Percentiles rank a stretch among this genome's conserved stretches.
These are phyloP conservation scores for Xanthia icteritia DNA, from an alignment of 2,888 invertebrate species.

Conservation along the genomic window DNA sequence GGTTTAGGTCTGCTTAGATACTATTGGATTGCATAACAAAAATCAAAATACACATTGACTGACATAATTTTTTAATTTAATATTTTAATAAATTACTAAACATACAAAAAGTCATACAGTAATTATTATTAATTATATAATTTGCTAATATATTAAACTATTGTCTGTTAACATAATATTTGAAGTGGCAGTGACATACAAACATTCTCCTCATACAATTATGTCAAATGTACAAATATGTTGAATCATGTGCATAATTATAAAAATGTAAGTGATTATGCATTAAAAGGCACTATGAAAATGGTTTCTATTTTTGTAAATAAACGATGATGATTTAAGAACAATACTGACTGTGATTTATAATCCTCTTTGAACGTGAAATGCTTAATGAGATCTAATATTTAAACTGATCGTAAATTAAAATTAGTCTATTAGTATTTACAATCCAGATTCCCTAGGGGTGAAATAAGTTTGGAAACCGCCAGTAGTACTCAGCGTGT, in stretches of 20 bases:
- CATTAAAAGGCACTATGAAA: slow-evolving; percentile 74
- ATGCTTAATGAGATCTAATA: slow-evolving; percentile 74
- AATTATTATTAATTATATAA: slow-evolving; percentile 59
- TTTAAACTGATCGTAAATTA: slow-evolving; percentile 60
- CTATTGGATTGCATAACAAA: slow-evolving; percentile 29
- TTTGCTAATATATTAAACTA: slow-evolving; percentile 60
- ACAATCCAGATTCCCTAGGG: slow-evolving; percentile 78
- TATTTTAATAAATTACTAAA: slow-evolving; percentile 67
- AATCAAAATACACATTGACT: slow-evolving; percentile 62
- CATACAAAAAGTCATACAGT: slow-evolving; percentile 64
- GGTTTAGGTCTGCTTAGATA: slow-evolving; percentile 19
- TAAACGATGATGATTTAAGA: slow-evolving; percentile 80
- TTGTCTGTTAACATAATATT: slow-evolving; percentile 55
- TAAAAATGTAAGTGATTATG: slow-evolving; percentile 73
- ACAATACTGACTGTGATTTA: slow-evolving; percentile 61
- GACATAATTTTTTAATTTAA: slow-evolving; percentile 63
- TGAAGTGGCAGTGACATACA: slow-evolving; percentile 64
- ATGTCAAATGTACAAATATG: slow-evolving; percentile 65
- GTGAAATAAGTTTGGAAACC: slow-evolving; percentile 74
- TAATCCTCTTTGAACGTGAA: slow-evolving; percentile 52
- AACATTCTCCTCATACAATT: slow-evolving; percentile 57
- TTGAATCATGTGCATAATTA: slow-evolving; percentile 83
- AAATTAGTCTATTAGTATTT: slow-evolving; percentile 65
- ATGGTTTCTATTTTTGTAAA: slow-evolving; percentile 89
- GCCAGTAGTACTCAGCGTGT: slow-evolving; percentile 71